These are phyloP conservation scores for Heteropelma amictum DNA, from an alignment of 2,888 invertebrate species.

Conservation along the genomic window DNA sequence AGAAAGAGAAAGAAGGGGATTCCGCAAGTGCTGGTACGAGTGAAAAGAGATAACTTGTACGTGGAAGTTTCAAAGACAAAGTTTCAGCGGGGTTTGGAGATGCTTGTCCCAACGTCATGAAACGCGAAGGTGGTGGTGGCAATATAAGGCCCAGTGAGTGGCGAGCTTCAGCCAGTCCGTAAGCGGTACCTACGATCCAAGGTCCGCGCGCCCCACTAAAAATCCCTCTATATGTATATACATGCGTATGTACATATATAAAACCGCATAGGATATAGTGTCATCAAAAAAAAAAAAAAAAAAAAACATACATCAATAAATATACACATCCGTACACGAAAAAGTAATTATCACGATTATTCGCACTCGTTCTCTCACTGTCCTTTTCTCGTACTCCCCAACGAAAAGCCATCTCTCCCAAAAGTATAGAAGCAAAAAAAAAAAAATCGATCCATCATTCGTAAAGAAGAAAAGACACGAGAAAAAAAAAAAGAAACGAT, in stretches of 20 bases:
- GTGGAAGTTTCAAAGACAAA: conserved; percentile 39
- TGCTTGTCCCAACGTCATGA: conserved; percentile 5
- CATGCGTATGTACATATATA: conserved; percentile 29
- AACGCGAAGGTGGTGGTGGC: conserved; percentile 72
- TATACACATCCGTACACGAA: neutral
- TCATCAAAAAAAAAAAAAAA: neutral
- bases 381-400: neutral
- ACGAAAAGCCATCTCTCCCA: neutral
- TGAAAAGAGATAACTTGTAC: conserved; percentile 10
- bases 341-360: neutral
- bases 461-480: neutral
- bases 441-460: neutral
- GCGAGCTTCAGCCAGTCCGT: conserved; percentile 75
- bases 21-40: neutral
- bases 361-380: no score
- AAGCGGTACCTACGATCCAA: conserved; percentile 74
- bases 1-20: conserved; percentile 11
- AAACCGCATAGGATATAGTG: neutral
- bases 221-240: conserved; percentile 3
- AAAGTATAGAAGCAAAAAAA: no score
- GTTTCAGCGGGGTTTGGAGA: conserved; percentile 8
- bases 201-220: conserved; percentile 67
- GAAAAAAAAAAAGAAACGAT: neutral
- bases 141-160: conserved; percentile 74
- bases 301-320: neutral